phyloP scores from a whole-genome alignment of 2,797 vertebrate species.

The Pseudocheirus occidentalis region DNA sequence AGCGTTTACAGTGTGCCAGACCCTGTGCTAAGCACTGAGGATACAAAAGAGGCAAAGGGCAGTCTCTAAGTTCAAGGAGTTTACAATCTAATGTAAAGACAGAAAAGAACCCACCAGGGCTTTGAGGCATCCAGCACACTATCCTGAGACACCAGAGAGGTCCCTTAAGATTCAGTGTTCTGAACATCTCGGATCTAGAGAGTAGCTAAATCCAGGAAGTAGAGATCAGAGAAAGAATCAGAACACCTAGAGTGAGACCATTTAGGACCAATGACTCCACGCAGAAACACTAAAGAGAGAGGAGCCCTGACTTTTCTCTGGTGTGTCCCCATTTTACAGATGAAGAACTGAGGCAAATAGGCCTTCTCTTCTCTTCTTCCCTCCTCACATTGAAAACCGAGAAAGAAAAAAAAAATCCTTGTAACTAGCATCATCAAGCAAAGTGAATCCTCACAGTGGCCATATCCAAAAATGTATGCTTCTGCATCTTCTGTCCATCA shows the following conservation, averaged over 20 bases:
- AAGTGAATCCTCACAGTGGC: background rate
- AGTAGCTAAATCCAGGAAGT: background rate
- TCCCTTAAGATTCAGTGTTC: background rate
- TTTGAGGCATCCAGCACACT: background rate
- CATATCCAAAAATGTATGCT: background rate
- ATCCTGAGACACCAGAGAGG: background rate
- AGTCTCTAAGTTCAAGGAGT: background rate
- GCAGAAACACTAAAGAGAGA: background rate
- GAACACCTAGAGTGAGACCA: background rate
- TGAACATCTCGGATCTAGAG: background rate
- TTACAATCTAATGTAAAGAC: background rate
- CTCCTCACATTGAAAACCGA: background rate
- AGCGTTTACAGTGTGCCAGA: background rate
- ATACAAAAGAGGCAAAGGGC: background rate
- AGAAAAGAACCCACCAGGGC: background rate
- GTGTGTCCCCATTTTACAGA: too few species aligned
- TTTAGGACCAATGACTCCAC: background rate
- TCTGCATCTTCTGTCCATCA: background rate
- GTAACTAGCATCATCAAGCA: background rate
- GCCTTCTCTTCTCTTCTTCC: too few species aligned
- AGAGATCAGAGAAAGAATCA: background rate
- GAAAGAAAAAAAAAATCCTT: background rate
- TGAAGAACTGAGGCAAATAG: too few species aligned
- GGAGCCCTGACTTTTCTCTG: background rate
- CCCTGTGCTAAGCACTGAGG: background rate